A percentile compares a stretch with the other conserved stretches of the same genome.
phyloP scores from a whole-genome alignment of 2,113 vertebrate genomes.

The Tenrec ecaudatus region DNA sequence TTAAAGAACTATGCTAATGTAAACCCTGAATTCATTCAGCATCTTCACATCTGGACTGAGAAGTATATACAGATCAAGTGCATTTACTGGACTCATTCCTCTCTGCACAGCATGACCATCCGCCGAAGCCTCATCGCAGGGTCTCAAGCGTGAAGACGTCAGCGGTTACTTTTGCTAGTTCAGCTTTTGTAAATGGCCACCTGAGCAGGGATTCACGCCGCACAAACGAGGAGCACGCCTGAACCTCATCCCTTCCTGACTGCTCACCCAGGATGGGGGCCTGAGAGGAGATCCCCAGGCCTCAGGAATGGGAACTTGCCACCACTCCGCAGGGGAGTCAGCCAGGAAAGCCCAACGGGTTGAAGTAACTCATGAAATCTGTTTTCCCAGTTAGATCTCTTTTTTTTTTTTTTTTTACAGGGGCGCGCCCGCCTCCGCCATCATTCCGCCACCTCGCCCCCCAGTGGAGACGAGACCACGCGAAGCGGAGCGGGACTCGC shows the following conservation, averaged over 20 bases:
- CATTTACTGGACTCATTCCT: slow-evolving; percentile 9
- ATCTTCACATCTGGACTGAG: slow-evolving; percentile 23
- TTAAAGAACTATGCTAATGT: neutral
- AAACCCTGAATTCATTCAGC: slow-evolving; percentile 44
- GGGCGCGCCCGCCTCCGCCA: neutral
- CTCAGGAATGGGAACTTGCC: neutral
- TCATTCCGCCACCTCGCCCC: neutral
- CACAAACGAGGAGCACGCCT: neutral
- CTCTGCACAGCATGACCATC: neutral
- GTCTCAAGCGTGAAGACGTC: neutral
- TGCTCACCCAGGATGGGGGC: neutral
- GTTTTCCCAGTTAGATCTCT: neutral
- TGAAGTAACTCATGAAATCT: neutral
- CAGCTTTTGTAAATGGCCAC: slow-evolving; percentile 8
- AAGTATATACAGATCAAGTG: neutral
- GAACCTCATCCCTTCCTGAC: neutral
- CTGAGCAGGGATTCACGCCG: neutral
- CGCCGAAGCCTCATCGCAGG: neutral
- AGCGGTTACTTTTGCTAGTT: neutral
- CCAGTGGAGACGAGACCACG: neutral
- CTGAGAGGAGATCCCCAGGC: neutral
- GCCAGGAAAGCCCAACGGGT: neutral
- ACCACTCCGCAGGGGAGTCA: neutral
- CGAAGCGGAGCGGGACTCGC: neutral
- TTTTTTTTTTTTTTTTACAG: too few relatives aligned